Conservation (phyloP, 2,888 invertebrate genomes). For the Lymantria monacha region DNA sequence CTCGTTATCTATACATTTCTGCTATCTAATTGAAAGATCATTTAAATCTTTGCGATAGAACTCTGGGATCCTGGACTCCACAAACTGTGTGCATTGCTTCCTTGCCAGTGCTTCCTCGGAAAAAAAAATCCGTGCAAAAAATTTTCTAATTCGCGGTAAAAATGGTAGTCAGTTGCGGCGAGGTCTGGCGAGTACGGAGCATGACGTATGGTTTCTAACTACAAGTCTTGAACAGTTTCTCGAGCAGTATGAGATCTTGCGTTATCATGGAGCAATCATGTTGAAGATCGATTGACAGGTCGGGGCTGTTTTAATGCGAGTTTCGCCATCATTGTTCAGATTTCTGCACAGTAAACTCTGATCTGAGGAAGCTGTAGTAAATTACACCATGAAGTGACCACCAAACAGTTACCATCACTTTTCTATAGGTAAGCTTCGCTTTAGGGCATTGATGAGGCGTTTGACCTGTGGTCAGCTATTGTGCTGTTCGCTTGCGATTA, state of each 20-base stretch:
- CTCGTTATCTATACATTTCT: too few relatives aligned
- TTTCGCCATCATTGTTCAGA: conserved; percentile 3
- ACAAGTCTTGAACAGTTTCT: background rate
- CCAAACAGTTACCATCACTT: too few relatives aligned
- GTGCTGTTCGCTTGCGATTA: too few relatives aligned
- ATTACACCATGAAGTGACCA: too few relatives aligned
- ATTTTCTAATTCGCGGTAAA: background rate
- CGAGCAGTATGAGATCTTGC: background rate
- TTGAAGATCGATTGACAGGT: background rate
- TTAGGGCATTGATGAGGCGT: background rate
- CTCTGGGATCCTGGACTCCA: too few relatives aligned
- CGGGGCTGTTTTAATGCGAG: conserved; percentile 1
- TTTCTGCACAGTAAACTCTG: conserved; percentile 2
- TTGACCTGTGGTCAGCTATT: background rate
- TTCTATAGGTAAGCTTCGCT: too few relatives aligned
- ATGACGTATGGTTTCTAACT: background rate
- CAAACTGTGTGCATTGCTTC: too few relatives aligned
- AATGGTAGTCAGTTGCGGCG: background rate
- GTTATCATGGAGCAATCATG: conserved; percentile 2
- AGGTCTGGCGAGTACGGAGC: background rate
- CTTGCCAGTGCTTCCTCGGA: too few relatives aligned
- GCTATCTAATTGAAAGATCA: too few relatives aligned
- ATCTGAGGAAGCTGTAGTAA: too few relatives aligned
- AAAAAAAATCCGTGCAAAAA: too few relatives aligned
- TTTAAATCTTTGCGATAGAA: too few relatives aligned